Conservation (phyloP, 2,888 invertebrate genomes). For the Torymus texanus region DNA sequence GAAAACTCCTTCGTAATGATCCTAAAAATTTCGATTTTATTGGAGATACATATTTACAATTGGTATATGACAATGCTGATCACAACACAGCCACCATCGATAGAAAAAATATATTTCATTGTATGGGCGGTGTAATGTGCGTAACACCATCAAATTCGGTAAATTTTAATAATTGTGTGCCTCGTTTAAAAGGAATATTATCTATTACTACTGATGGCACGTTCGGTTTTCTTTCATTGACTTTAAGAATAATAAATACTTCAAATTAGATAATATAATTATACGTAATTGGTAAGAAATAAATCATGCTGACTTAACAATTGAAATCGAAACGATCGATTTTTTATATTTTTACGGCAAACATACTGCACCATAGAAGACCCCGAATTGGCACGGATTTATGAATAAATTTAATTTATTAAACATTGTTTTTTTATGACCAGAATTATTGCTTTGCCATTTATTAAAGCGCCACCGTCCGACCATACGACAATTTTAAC, state of each 20-base stretch:
- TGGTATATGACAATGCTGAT: no score
- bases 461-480: constrained; percentile 64
- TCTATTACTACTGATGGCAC: constrained; percentile 49
- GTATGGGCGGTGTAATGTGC: constrained; percentile 60
- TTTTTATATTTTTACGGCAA: constrained; percentile 63
- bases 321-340: constrained; percentile 61
- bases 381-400: constrained; percentile 62
- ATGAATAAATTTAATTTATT: constrained; percentile 56
- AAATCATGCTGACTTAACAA: constrained; percentile 8
- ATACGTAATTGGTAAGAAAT: constrained; percentile 58
- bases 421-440: constrained; percentile 58
- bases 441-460: constrained; percentile 63
- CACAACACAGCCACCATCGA: no score
- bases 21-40: no score
- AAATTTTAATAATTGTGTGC: constrained; percentile 47
- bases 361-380: constrained; percentile 56
- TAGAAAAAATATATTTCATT: no score
- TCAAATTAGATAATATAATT: constrained; percentile 60
- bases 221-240: constrained; percentile 59
- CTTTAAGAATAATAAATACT: constrained; percentile 60
- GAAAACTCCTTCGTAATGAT: no score
- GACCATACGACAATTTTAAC: constrained; percentile 64
- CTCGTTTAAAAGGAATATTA: constrained; percentile 49
- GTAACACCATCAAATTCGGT: constrained; percentile 59
- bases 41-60: no score